phyloP scores from a whole-genome alignment of 2,113 vertebrate genomes.

The Bettongia penicillata region DNA sequence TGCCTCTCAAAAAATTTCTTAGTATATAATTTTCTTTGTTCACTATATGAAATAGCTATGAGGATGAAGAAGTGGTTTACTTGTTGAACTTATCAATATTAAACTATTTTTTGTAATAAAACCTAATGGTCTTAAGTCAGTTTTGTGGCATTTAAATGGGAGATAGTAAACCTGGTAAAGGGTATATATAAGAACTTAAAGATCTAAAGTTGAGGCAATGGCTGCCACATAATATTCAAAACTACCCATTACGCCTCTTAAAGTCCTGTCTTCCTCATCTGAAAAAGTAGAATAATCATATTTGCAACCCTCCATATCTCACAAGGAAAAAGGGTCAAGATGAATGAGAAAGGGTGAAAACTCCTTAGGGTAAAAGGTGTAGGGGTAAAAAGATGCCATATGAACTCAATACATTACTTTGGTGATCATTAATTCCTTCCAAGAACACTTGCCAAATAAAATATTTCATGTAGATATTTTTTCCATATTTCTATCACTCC shows the following conservation, averaged over 20 bases:
- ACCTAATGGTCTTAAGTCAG: background rate
- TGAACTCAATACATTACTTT: conserved; percentile 5
- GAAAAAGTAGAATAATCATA: conserved; percentile 14
- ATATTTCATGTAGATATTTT: background rate
- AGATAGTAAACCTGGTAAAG: background rate
- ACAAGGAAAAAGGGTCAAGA: background rate
- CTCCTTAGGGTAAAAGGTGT: conserved; percentile 1
- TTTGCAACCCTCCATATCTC: background rate
- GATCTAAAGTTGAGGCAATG: background rate
- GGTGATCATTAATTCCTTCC: background rate
- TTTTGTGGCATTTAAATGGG: background rate
- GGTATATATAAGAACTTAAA: background rate
- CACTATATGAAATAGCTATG: background rate
- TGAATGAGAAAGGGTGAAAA: background rate
- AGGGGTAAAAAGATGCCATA: background rate
- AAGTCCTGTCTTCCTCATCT: background rate
- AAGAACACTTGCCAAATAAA: conserved; percentile 7
- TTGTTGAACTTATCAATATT: background rate
- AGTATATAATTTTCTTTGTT: background rate
- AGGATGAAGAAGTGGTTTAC: background rate
- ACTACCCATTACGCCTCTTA: background rate
- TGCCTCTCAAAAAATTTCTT: background rate
- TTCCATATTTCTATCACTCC: background rate
- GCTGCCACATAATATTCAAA: background rate
- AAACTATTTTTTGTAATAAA: background rate